Conservation (phyloP, 2,113 vertebrate genomes). For the Neogobius melanostomus region DNA sequence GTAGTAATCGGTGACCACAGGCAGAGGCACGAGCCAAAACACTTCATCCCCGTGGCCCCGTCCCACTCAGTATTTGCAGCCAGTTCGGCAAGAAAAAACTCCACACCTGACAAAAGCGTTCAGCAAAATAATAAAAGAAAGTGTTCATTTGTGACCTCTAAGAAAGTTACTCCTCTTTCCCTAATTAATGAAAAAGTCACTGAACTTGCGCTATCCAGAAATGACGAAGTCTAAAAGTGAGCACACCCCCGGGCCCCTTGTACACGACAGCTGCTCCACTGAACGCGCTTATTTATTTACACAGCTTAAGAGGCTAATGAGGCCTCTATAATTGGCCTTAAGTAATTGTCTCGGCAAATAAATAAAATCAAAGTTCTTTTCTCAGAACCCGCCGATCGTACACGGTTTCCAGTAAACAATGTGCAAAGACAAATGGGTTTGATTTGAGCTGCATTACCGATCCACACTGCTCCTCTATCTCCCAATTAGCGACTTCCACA, state of each 20-base stretch:
- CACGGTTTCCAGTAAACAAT: constrained; percentile 16
- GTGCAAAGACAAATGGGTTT: constrained; percentile 14
- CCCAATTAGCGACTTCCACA: constrained; percentile 9
- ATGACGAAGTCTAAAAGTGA: not conserved
- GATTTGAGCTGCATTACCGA: constrained; percentile 3
- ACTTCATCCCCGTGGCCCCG: too few relatives aligned
- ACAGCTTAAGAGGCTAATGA: constrained; percentile 33
- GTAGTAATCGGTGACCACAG: too few relatives aligned
- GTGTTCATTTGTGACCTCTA: too few relatives aligned
- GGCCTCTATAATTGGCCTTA: constrained; percentile 32
- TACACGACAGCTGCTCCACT: constrained; percentile 22
- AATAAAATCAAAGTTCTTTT: constrained; percentile 26
- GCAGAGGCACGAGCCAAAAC: too few relatives aligned
- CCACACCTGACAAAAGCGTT: too few relatives aligned
- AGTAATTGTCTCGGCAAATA: constrained; percentile 40
- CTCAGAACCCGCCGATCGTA: constrained; percentile 7
- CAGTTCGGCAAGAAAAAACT: too few relatives aligned
- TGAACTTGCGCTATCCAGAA: not conserved
- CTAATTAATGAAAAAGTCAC: not conserved
- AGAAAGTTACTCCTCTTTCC: too few relatives aligned
- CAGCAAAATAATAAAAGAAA: not conserved
- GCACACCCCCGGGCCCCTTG: constrained; percentile 21
- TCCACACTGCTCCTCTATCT: constrained; percentile 12
- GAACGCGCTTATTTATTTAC: constrained; percentile 21
- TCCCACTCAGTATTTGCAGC: too few relatives aligned